Evolutionary conservation across 2,113 vertebrate genomes (phyloP).

Genomic region (Chroicocephalus ridibundus): DNA sequence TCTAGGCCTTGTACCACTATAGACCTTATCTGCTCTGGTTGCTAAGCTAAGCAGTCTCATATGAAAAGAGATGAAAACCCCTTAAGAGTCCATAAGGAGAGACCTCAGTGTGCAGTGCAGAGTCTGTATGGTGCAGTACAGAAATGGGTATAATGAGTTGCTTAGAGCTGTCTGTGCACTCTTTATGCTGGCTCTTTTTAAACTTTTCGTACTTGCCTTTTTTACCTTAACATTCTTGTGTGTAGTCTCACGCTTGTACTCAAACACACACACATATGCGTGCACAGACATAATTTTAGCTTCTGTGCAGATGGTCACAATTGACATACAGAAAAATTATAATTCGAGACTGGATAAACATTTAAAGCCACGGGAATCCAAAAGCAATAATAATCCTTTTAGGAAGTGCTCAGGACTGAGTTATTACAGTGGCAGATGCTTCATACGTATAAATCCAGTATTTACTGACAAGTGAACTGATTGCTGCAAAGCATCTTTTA

Average conservation of each 20-base stretch:
- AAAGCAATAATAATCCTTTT: not conserved
- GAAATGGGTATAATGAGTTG: not conserved
- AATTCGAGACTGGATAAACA: not conserved
- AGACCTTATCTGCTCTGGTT: not conserved
- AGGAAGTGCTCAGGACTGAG: not conserved
- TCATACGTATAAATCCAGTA: not conserved
- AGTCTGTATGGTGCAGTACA: not conserved
- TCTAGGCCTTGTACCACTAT: not conserved
- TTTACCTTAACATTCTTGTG: not conserved
- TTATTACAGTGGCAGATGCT: not conserved
- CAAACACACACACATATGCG: not conserved
- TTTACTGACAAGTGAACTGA: not conserved
- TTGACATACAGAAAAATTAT: not conserved
- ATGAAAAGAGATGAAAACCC: not conserved
- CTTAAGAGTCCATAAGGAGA: not conserved
- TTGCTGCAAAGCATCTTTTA: not conserved
- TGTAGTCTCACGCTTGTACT: not conserved
- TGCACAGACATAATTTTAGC: not conserved
- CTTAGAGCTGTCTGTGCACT: not conserved
- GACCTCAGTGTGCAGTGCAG: not conserved
- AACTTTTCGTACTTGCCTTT: not conserved
- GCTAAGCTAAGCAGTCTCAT: not conserved
- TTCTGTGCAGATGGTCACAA: not conserved
- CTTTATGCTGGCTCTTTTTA: not conserved
- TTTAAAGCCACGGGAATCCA: not conserved